Conservation (phyloP, 2,888 invertebrate species). For the Nemapogon koenigi region DNA sequence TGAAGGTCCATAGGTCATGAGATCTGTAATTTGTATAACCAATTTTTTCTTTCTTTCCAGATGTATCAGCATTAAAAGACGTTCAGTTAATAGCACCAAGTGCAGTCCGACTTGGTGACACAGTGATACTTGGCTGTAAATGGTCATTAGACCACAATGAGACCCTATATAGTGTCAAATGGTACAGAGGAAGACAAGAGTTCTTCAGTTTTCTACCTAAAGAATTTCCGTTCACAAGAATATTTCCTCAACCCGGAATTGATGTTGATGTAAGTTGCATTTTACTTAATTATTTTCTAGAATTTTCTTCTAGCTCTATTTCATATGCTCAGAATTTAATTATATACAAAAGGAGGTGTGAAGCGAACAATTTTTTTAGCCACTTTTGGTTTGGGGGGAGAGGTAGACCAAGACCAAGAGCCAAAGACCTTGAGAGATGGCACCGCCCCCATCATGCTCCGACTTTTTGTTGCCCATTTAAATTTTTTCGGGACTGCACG, state of each 20-base stretch:
- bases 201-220: conserved; percentile 83
- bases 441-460: too few species aligned
- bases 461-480: too few species aligned
- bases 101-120: conserved; percentile 74
- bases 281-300: too few species aligned
- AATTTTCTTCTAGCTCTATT: too few species aligned
- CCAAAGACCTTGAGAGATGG: too few species aligned
- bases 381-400: too few species aligned
- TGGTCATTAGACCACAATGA: conserved; percentile 76
- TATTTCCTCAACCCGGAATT: conserved; percentile 72
- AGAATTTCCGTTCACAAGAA: conserved; percentile 76
- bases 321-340: too few species aligned
- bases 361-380: too few species aligned
- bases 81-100: conserved; percentile 74
- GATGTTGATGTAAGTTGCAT: conserved; percentile 81
- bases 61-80: conserved; percentile 28
- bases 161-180: conserved; percentile 79
- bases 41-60: conserved; percentile 2
- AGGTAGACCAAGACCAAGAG: too few species aligned
- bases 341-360: too few species aligned
- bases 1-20: too few species aligned
- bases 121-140: conserved; percentile 74
- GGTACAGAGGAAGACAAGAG: conserved; percentile 79
- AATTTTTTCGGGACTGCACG: too few species aligned
- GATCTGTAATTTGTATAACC: neutral